Base-by-base conservation (phyloP, 2,113 vertebrate species). In the Cettia cetti region DNA sequence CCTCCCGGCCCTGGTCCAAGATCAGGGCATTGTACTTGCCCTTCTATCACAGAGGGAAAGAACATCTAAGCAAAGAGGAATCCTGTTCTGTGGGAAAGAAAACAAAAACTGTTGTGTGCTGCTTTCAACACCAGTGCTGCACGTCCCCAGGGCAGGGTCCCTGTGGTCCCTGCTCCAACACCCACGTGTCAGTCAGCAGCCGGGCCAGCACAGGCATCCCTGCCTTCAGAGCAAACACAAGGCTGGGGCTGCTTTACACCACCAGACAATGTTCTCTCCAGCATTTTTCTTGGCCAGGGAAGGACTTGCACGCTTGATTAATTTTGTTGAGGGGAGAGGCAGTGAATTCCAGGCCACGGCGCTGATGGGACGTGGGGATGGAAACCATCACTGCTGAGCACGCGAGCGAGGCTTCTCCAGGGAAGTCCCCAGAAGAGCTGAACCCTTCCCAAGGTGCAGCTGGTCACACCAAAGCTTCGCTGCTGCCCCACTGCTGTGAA, bases 201-300 rank as follows among this genome's bases (percentile, higher is more conserved):
- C 20, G 42, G 23, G 26, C 28, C 19, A 65, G 88, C 59, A 33
- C 50, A 33, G 64, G 42, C 90, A 70, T n/a, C 89, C 81, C 26
- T 15, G 49, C 60, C 75, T 91, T 87, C 97, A 95, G 82, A 97
- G 94, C 92, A 89, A 92, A 88, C 90, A 42, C 65, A 3, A 10
- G 57, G 63, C 82, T 63, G 66, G 86, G 54, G 2, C 37, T 47
- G 79, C 79, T 86, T 49, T 31, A 7, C 80, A 57, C 26, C 31
- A 28, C 9, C 60, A 11, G 89, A 72, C 76, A 33, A 50, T 26
- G 61, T 84, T 92, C 80, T 66, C 72, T 61, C 85, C 94, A 53
- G 70, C 74, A 24, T 94, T 97, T 81, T 22, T 87, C 94, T 95
- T 90, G 88, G 94, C 94, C 77, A 52, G 77, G 5, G 44, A 57